Percentiles rank a stretch among this genome's conserved stretches.
Conservation (phyloP, 1,140 invertebrate genomes). For the Anastatus disparis region DNA sequence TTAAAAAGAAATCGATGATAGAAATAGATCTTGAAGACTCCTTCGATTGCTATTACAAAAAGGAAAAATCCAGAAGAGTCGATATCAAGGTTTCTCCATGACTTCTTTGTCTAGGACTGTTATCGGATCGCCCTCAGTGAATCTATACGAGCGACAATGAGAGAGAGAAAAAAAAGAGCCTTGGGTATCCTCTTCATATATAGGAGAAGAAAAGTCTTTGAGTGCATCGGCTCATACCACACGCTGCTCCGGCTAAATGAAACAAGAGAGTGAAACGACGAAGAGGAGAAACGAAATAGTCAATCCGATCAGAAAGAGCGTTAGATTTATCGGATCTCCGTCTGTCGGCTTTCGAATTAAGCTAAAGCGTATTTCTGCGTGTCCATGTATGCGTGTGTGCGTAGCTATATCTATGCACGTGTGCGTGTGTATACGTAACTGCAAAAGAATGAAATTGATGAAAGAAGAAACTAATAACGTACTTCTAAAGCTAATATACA, state of each 20-base stretch:
- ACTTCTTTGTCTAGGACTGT: not conserved
- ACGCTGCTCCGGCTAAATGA: too few relatives aligned
- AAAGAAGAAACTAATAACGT: too few relatives aligned
- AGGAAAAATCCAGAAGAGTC: not conserved
- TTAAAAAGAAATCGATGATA: conserved; percentile 32
- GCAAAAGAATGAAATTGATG: too few relatives aligned
- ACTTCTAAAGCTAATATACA: too few relatives aligned
- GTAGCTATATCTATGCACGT: too few relatives aligned
- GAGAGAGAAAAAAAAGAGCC: not conserved
- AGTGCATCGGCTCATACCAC: too few relatives aligned
- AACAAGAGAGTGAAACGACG: not conserved
- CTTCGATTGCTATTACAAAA: not conserved
- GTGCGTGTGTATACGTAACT: too few relatives aligned
- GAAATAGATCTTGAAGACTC: conserved; percentile 22
- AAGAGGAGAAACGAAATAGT: not conserved
- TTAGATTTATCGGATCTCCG: conserved; percentile 3
- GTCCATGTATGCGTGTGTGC: too few relatives aligned
- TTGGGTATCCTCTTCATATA: not conserved
- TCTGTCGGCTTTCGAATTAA: too few relatives aligned
- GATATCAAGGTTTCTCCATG: not conserved
- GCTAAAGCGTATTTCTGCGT: too few relatives aligned
- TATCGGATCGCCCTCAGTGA: conserved; percentile 6
- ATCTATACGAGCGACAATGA: not conserved
- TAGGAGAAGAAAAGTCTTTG: not conserved
- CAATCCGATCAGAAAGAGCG: not conserved